Base-by-base conservation (phyloP, 2,797 vertebrate species). In the Orestias chungarensis region DNA sequence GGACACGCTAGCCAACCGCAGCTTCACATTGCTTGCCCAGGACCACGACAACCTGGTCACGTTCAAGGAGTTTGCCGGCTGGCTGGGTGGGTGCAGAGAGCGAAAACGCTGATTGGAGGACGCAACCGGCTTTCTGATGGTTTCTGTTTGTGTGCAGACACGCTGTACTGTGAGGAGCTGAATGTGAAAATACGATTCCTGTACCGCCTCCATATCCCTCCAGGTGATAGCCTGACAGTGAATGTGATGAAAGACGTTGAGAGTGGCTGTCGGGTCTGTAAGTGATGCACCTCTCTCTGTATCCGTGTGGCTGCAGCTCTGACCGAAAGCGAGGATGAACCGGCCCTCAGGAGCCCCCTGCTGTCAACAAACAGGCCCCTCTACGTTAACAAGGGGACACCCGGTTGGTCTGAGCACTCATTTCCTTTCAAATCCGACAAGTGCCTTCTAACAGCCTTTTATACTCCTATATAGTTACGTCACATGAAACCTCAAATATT, bases 141-240 rank as follows among this genome's bases (percentile, higher is more conserved):
- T 52, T 47, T 14, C 20, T 15, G 33, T 35, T 29, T 3, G 0
- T 0, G 14, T 40, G 49, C 59, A 99, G 97, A 98, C 83, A 90
- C 94, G 31, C 93, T 99, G 89, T 99, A 97, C 88, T 95, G 96
- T 55, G 97, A 95, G 80, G 97, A 99, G 83, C 95, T 99, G 94
- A 99, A 95, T 73, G 97, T 97, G 91, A 99, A 97, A 82, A 96
- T 99, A 43, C 87, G 95, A 74, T 88, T 98, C 67, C 86, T 99
- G 0, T 99, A 98, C 80, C 95, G 94, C 57, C 95, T 99, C 54
- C 97, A 99, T 82, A 96, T 97, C 67, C 96, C 97, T 27, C 97
- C 97, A 64, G 98, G 98, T 99, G 81, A 91, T 18, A 83, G 12
- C 15, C 8, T 20, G n/a, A n/a, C n/a, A n/a, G 17, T 27, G 2